Evolutionary conservation across 2,888 invertebrate species (phyloP).

Genomic region (Crepidodera aurea): DNA sequence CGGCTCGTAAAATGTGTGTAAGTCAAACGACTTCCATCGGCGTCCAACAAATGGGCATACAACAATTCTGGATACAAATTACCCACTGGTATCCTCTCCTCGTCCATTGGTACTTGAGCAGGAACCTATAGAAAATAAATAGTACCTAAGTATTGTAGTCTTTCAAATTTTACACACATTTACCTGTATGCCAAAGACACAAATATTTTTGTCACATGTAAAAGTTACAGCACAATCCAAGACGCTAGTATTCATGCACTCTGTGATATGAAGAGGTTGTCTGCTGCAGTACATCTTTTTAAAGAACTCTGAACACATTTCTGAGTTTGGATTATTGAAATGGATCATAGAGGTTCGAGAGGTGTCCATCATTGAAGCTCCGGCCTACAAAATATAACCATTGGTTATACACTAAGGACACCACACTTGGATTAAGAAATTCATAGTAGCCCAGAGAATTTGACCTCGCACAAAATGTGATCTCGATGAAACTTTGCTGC

Average conservation of each 20-base stretch:
- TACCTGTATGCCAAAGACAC: conserved; percentile 76
- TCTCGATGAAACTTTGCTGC: too few relatives aligned
- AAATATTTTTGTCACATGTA: conserved; percentile 82
- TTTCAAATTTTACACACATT: not conserved
- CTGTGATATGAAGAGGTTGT: conserved; percentile 71
- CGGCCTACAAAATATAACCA: conserved; percentile 49
- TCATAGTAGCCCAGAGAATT: too few relatives aligned
- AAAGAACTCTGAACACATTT: conserved; percentile 48
- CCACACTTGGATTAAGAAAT: too few relatives aligned
- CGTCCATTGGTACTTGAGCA: conserved; percentile 72
- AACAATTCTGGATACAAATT: conserved; percentile 75
- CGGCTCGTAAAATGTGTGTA: conserved; percentile 84
- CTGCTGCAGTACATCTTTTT: conserved; percentile 75
- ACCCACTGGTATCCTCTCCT: conserved; percentile 54
- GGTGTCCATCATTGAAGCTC: conserved; percentile 54
- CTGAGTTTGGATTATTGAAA: conserved; percentile 48
- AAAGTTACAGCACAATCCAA: conserved; percentile 83
- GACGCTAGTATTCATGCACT: conserved; percentile 77
- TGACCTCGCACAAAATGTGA: too few relatives aligned
- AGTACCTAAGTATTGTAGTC: too few relatives aligned
- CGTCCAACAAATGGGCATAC: conserved; percentile 82
- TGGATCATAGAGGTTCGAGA: conserved; percentile 56
- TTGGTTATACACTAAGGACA: not conserved
- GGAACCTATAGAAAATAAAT: conserved; percentile 69
- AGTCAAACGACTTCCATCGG: conserved; percentile 79